A percentile compares a stretch with the other conserved stretches of the same genome.
Conservation (phyloP, 2,113 vertebrate genomes). For the Cheirogaleus medius region DNA sequence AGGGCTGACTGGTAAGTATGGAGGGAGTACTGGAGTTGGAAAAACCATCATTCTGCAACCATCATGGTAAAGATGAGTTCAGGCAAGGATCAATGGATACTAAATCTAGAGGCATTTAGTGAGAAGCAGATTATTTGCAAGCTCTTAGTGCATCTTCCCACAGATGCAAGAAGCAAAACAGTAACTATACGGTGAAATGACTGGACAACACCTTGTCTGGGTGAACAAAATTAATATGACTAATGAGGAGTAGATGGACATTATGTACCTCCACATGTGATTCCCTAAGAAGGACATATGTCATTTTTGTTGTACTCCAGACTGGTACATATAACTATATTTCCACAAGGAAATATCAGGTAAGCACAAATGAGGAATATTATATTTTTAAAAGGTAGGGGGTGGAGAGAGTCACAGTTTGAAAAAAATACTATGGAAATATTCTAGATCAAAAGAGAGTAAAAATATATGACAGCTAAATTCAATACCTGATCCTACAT, state of each 20-base stretch:
- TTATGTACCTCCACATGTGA: neutral
- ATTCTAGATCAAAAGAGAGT: constrained; percentile 8
- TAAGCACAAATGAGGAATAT: neutral
- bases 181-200: neutral
- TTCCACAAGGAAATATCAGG: neutral
- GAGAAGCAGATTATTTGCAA: neutral
- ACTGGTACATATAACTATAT: neutral
- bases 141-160: neutral
- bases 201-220: neutral
- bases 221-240: neutral
- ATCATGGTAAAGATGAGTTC: neutral
- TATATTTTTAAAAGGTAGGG: neutral
- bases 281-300: neutral
- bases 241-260: neutral
- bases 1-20: neutral
- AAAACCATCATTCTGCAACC: neutral
- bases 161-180: neutral
- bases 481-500: neutral
- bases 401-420: neutral
- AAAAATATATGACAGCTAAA: neutral
- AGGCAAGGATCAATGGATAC: neutral
- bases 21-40: neutral
- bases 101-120: neutral
- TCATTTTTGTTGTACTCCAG: neutral
- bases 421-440: constrained; percentile 1